Conservation (phyloP, 2,888 invertebrate genomes). For the Crepidodera aurea region DNA sequence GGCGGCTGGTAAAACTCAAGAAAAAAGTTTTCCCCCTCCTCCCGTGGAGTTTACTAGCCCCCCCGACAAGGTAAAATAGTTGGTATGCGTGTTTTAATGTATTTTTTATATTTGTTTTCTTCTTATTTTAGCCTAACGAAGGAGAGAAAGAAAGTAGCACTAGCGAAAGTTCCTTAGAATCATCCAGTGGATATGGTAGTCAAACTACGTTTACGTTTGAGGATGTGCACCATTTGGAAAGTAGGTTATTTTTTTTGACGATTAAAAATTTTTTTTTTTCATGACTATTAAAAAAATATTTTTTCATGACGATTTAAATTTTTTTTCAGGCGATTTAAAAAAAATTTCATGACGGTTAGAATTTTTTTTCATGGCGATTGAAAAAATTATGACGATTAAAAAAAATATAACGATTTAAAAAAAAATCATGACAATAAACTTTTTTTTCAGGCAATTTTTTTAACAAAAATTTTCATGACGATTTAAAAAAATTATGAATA, state of each 20-base stretch:
- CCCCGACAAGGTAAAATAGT: conserved; percentile 63
- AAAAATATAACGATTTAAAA: no score
- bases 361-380: no score
- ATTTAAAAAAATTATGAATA: no score
- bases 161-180: conserved; percentile 78
- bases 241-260: conserved; percentile 36
- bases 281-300: not conserved
- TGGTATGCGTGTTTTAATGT: not conserved
- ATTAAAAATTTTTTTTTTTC: not conserved
- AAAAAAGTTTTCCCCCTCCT: conserved; percentile 68
- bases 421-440: no score
- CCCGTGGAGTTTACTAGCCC: conserved; percentile 62
- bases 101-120: not conserved
- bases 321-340: no score
- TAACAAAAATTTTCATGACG: no score
- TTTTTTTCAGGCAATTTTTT: no score
- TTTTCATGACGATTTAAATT: no score
- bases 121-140: conserved; percentile 49
- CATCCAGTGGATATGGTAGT: conserved; percentile 80
- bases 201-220: conserved; percentile 75
- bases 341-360: no score
- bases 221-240: conserved; percentile 57
- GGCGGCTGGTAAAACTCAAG: conserved; percentile 77
- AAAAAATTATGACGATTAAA: no score
- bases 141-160: conserved; percentile 68